Evolutionary conservation across 2,113 vertebrate genomes (phyloP), one percentile per base, ranked within the genome.

Genomic region (Paralichthys olivaceus): DNA sequence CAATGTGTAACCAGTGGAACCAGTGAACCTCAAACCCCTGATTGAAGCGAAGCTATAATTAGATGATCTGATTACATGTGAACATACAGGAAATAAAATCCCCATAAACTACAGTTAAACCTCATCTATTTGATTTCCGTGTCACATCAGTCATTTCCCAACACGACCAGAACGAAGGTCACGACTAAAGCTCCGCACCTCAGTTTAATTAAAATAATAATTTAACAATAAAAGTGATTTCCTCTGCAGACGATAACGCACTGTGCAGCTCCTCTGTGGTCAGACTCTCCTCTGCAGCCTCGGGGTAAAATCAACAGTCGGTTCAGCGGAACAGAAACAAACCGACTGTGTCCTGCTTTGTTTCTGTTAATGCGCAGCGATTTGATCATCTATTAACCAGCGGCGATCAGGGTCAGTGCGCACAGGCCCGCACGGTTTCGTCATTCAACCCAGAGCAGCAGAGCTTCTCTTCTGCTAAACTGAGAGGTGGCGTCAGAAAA

Each of bases 361-460:
- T 87, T 87, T 72, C 43, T 1, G 54, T 79, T 72, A 56, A 83
- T 73, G 79, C 79, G 3, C 22, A 62, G 76, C 47, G 57, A 32
- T 77, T 49, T 60, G 77, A 85, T 70, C 84, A 94, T 59, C 57
- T 64, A 93, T 94, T 92, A 92, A 94, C 92, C 81, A 80, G 82
- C 81, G 28, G 81, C 28, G 81, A 72, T 89, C 66, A 20, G 88
- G 90, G 83, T 94, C 87, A 89, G 83, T 22, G 87, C 83, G 61
- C 69, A 65, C 70, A 80, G 85, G 80, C 83, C 59, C 65, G 7
- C 70, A n/a, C 63, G 80, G 79, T 11, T 85, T 84, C 87, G 83
- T 70, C 77, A 80, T 81, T 88, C 83, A 85, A 85, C 80, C 32
- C 32, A 34, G 2, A 34, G 32, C 28, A 28, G 28, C 79, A 71